Evolutionary conservation across 2,888 invertebrate species (phyloP).

Genomic region (Ormyrus pomaceus): DNA sequence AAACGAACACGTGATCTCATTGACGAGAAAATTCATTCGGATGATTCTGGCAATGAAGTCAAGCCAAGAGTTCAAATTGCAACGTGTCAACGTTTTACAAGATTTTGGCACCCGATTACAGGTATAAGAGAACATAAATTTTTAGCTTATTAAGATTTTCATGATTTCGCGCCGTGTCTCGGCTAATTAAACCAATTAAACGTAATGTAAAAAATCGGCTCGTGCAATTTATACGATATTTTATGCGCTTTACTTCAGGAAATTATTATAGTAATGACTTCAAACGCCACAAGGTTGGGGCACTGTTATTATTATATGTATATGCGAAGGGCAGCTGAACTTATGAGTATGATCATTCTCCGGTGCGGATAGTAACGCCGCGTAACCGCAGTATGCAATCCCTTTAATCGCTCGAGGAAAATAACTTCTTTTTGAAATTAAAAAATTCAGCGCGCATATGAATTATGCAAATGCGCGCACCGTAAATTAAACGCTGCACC

Average conservation of each 20-base stretch:
- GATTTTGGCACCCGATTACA: background rate
- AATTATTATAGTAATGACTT: slow-evolving; percentile 52
- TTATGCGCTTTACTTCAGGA: slow-evolving; percentile 38
- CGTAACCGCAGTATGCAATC: slow-evolving; percentile 15
- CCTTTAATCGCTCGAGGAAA: background rate
- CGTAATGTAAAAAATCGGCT: background rate
- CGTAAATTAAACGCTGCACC: background rate
- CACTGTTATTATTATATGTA: slow-evolving; percentile 19
- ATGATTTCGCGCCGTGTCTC: background rate
- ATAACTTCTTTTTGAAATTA: slow-evolving; percentile 34
- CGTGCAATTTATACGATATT: slow-evolving; percentile 12
- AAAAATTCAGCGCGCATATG: background rate
- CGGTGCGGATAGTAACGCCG: slow-evolving; percentile 2
- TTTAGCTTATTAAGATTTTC: slow-evolving; percentile 5
- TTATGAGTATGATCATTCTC: slow-evolving; percentile 29
- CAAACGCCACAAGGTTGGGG: slow-evolving; percentile 28
- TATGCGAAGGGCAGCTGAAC: slow-evolving; percentile 20
- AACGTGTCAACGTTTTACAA: background rate
- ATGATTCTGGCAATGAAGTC: no score
- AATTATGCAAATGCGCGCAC: slow-evolving; percentile 22
- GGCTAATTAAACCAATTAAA: slow-evolving; percentile 30
- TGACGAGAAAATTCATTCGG: no score
- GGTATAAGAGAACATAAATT: background rate
- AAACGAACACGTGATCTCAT: no score
- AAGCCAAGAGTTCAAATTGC: no score